Base-by-base conservation (phyloP, 2,888 invertebrate species). In the Hybos culiciformis region DNA sequence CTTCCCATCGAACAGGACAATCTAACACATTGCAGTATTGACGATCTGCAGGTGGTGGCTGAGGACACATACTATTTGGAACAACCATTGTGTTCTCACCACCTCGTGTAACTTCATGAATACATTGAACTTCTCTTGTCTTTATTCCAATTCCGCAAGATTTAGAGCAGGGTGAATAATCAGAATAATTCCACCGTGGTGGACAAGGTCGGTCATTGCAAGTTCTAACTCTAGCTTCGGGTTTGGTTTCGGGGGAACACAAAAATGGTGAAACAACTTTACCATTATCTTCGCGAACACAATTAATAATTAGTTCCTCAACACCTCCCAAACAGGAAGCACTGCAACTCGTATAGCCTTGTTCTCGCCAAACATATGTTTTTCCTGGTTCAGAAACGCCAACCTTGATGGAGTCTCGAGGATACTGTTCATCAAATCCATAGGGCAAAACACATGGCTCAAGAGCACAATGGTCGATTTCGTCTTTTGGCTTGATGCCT, bases 131-230 rank as follows among this genome's bases (percentile, higher is more conserved):
- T 62, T 87, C 87, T 46, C 96, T 72, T 0, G 83, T 87, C 68
- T 91, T 90, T 50, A 87, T 83, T 1, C 96, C 96, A 51, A 93
- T 85, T 23, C 96, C 96, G 59, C 96, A 97, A 3, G 86, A 83
- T 62, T 87, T 88, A 17, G 88, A 86, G 67, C 96, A 97, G 17
- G 80, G 77, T 1, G 84, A 82, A 60, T 87, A 92, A 42, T 88
- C 87, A 0, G 88, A 86, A 54, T 83, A 82, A 60, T 88, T 88
- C 92, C 92, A 92, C 53, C 90, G 76, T 1, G 94, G 93, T 3
- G 93, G 93, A 59, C 97, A 97, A 0, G 94, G 88, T 48, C 88
- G 83, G 56, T 93, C 93, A 60, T 97, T 97, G 69, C 93, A 93
- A 0, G 87, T 85, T 55, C 86, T 71, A 24, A 88, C 85, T 47